These are phyloP conservation scores for Punctoribates punctum DNA, from an alignment of 2,888 invertebrate species.

Conservation along the genomic window DNA sequence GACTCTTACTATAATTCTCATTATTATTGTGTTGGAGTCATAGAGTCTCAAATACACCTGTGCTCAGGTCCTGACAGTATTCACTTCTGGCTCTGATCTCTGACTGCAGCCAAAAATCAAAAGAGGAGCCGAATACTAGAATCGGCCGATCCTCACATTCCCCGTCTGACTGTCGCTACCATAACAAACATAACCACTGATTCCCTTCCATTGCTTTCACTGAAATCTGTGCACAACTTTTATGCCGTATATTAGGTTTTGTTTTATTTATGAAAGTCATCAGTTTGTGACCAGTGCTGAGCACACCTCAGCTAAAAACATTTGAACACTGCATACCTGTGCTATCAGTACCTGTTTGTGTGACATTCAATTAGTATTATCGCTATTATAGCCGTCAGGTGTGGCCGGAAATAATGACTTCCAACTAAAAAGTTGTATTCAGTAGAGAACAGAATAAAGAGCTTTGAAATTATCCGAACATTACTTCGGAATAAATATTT, in stretches of 20 bases:
- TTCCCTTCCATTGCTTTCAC: neutral
- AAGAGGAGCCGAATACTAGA: neutral
- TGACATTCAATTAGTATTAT: constrained; percentile 13
- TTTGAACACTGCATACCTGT: neutral
- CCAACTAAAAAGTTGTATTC: no score
- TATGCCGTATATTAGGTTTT: neutral
- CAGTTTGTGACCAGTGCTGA: neutral
- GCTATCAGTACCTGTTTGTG: neutral
- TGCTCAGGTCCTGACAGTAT: neutral
- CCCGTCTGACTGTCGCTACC: neutral
- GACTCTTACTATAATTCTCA: constrained; percentile 1
- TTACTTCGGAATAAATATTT: no score
- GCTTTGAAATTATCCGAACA: no score
- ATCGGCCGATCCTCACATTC: neutral
- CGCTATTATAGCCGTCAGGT: constrained; percentile 4
- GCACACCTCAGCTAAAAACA: neutral
- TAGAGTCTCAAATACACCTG: constrained; percentile 23
- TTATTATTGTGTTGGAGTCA: neutral
- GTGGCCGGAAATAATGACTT: constrained; percentile 1
- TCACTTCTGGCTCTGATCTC: neutral
- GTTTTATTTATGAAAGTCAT: constrained; percentile 4
- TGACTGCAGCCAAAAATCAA: neutral
- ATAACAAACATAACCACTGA: neutral
- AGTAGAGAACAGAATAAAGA: no score
- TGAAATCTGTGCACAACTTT: neutral